These are phyloP conservation scores for Glaucomys volans DNA, from an alignment of 2,113 vertebrate species.

Conservation along the genomic window DNA sequence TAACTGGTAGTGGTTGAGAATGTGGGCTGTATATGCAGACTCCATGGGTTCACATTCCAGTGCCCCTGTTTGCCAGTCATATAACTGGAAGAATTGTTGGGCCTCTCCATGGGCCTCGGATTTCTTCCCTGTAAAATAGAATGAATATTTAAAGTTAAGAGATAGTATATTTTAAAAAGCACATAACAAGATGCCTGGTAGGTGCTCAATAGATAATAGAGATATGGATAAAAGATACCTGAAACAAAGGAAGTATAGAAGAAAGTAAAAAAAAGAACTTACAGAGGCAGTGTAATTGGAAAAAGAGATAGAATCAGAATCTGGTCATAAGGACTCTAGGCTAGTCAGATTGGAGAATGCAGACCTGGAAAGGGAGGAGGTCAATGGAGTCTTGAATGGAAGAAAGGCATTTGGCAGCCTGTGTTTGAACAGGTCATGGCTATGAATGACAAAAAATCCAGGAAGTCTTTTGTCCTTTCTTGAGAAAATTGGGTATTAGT, in stretches of 20 bases:
- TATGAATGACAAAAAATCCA: background rate
- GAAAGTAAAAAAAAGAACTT: slow-evolving; percentile 2
- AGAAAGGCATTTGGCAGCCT: background rate
- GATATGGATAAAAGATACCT: background rate
- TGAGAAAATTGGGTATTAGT: background rate
- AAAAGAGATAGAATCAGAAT: background rate
- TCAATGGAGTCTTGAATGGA: background rate
- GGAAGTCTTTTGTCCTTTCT: background rate
- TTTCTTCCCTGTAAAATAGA: background rate
- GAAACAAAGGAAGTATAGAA: background rate
- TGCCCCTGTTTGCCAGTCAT: background rate
- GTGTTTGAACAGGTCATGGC: background rate
- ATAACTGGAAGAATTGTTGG: background rate
- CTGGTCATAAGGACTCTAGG: background rate
- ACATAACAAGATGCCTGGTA: background rate
- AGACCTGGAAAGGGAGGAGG: background rate
- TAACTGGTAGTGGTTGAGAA: background rate
- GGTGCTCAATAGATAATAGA: background rate
- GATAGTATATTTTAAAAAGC: background rate
- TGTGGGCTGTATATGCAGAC: background rate
- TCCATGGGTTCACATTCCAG: background rate
- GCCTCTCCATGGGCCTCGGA: background rate
- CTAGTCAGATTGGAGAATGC: background rate
- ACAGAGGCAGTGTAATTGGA: background rate
- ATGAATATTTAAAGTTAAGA: background rate